phyloP scores from a whole-genome alignment of 1,140 invertebrate species.

The Drosophila paulistorum region DNA sequence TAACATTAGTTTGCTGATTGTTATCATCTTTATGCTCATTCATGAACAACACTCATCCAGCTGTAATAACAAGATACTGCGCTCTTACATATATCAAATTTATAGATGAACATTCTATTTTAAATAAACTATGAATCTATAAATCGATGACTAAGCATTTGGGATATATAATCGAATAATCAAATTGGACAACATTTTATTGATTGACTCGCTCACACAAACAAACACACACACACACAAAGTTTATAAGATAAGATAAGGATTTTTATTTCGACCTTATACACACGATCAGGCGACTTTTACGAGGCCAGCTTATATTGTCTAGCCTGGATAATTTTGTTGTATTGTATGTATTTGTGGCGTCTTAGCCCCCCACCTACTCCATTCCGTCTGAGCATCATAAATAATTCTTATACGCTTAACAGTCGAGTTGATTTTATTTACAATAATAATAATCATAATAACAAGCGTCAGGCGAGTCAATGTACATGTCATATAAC shows the following conservation, averaged over 20 bases:
- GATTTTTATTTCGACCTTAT: constrained; percentile 3
- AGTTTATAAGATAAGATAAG: constrained; percentile 44
- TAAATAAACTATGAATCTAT: constrained; percentile 71
- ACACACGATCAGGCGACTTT: constrained; percentile 57
- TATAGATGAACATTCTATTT: constrained; percentile 75
- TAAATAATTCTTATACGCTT: constrained; percentile 27
- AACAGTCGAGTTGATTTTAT: constrained; percentile 48
- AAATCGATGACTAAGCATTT: constrained; percentile 62
- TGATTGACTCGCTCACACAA: constrained; percentile 40
- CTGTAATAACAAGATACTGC: constrained; percentile 42
- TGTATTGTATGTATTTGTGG: constrained; percentile 65
- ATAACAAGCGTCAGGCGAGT: neutral
- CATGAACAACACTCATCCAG: constrained; percentile 39
- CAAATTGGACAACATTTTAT: constrained; percentile 37
- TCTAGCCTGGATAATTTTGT: constrained; percentile 37
- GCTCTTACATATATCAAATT: constrained; percentile 52
- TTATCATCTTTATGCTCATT: constrained; percentile 41
- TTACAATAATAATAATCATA: constrained; percentile 47
- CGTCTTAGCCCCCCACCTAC: neutral
- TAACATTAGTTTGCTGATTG: constrained; percentile 17
- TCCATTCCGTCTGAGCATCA: neutral
- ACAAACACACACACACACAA: constrained; percentile 28
- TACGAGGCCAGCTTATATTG: constrained; percentile 10
- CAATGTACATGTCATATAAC: constrained; percentile 38
- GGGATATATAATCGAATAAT: constrained; percentile 27